These are phyloP conservation scores for Abramis brama DNA, from an alignment of 2,113 vertebrate species.

Conservation along the genomic window DNA sequence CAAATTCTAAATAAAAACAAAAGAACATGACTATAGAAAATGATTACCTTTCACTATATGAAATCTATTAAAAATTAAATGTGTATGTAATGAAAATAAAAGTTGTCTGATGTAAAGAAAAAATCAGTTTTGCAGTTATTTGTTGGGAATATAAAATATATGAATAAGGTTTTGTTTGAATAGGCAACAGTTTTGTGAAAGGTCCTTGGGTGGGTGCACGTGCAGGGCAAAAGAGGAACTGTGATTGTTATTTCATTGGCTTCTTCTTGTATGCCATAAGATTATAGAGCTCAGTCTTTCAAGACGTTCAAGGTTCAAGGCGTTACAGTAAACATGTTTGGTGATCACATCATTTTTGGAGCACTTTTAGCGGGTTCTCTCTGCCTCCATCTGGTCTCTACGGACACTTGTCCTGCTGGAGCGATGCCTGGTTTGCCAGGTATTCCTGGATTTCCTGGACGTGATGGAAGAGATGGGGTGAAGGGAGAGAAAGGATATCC, in stretches of 20 bases:
- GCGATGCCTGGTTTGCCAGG: conserved; percentile 82
- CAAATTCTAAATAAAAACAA: conserved; percentile 18
- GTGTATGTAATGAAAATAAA: not conserved
- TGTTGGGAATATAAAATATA: no score
- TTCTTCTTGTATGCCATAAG: conserved; percentile 3
- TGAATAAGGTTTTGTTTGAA: not conserved
- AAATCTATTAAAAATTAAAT: not conserved
- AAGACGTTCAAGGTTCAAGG: not conserved
- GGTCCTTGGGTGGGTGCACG: not conserved
- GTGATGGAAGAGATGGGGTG: conserved; percentile 83
- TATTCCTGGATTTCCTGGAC: conserved; percentile 82
- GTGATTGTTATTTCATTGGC: not conserved
- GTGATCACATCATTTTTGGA: not conserved
- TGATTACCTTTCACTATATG: no score
- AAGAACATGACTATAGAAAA: not conserved
- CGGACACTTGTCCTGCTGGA: conserved; percentile 41
- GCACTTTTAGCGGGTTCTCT: conserved; percentile 47
- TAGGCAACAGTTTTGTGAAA: not conserved
- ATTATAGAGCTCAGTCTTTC: not conserved
- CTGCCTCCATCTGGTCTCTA: conserved; percentile 23
- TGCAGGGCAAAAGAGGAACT: conserved; percentile 49
- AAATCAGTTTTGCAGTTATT: no score
- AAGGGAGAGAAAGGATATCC: conserved; percentile 67
- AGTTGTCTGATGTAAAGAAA: not conserved
- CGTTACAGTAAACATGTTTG: conserved; percentile 48